A percentile compares a stretch with the other conserved stretches of the same genome.
Evolutionary conservation across 2,797 vertebrate genomes (phyloP).

Genomic region (Hypotaenidia okinawae): DNA sequence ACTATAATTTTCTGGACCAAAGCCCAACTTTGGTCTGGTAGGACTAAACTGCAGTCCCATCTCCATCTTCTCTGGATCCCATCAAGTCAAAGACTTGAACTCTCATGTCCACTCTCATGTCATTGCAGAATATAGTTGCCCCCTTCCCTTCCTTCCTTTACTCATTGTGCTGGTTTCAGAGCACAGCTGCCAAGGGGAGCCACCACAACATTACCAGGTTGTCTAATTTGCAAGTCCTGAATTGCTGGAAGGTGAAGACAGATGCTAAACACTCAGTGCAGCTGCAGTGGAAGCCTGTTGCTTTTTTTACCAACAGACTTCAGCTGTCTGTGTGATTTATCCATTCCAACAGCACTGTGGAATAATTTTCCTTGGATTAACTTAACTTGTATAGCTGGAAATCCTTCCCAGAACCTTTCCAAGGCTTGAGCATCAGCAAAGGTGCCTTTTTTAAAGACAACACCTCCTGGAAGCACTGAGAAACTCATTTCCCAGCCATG

Average conservation of each 20-base stretch:
- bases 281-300: neutral
- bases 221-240: neutral
- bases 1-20: neutral
- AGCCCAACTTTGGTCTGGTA: neutral
- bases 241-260: neutral
- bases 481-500: neutral
- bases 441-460: neutral
- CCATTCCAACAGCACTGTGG: neutral
- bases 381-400: neutral
- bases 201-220: neutral
- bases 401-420: neutral
- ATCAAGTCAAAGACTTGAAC: neutral
- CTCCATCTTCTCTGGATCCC: neutral
- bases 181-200: neutral
- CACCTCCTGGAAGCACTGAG: neutral
- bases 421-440: neutral
- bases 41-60: neutral
- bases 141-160: neutral
- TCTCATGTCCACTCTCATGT: fast-evolving
- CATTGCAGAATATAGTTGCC: neutral
- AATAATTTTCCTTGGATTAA: neutral
- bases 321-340: neutral
- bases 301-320: neutral
- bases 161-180: neutral
- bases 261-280: neutral